Base-by-base conservation (phyloP, 2,797 vertebrate species). In the Myiotriccus ornatus region DNA sequence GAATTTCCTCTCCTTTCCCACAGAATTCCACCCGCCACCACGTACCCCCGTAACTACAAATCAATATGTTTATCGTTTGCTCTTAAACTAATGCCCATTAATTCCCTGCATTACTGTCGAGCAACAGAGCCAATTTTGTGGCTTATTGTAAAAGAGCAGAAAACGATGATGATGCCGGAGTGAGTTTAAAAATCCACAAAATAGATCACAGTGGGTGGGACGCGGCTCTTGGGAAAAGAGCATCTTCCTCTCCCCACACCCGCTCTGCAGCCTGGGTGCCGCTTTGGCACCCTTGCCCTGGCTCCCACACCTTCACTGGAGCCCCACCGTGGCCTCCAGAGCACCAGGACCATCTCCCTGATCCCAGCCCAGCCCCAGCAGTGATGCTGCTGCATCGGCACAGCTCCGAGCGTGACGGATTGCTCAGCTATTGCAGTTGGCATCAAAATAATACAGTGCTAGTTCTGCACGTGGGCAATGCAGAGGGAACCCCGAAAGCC, bases 61-160 rank as follows among this genome's bases (percentile, higher is more conserved):
- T 96, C 94, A 37, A 77, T 94, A 62, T 77, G 92, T 94, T 96
- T 91, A 83, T 67, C 90, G 91, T 73, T 93, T 79, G 76, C 89
- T 96, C 85, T 95, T 89, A 89, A 94, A 93, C 87, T 91, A 91
- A 91, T 95, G 79, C 91, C 94, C 94, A 74, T 86, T 96, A 96
- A 95, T 94, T 93, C 92, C 62, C 43, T 28, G 89, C 91, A 74
- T 84, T 86, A 84, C 82, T 37, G 79, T 55, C 9, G 14, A 85
- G 93, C 87, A 55, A 30, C 59, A 17, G 92, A 96, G 94, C 85
- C 91, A 93, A 93, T 93, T 93, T 13, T 79, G 89, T 1, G 1
- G 89, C 91, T 95, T n/a, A 59, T 67, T 95, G 87, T 93, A 60
- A 73, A 86, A 64, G 82, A 94, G 94, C 85, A 90, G 87, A 91